A percentile compares a stretch with the other conserved stretches of the same genome.
Evolutionary conservation across 2,888 invertebrate genomes (phyloP).

Genomic region (Steinernema hermaphroditum): DNA sequence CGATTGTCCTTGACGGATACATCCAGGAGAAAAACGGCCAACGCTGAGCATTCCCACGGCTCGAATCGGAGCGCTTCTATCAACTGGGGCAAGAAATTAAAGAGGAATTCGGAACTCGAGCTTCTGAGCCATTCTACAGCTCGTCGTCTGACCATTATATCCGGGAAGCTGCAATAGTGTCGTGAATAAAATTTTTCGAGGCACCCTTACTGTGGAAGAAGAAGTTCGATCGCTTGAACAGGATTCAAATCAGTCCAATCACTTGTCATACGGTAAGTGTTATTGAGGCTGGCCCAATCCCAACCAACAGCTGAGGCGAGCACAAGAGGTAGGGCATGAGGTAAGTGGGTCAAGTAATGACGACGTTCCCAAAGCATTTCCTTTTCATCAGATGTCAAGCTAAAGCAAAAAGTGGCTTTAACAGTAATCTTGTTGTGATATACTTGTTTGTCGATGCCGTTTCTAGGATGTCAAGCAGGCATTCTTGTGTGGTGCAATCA

Average conservation of each 20-base stretch:
- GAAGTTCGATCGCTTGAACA: conserved; percentile 84
- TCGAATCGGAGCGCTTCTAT: conserved; percentile 74
- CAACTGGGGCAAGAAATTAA: conserved; percentile 84
- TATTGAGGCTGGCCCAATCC: conserved; percentile 66
- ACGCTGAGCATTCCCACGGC: conserved; percentile 83
- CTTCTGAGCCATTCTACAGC: conserved; percentile 82
- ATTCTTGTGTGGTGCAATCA: background rate
- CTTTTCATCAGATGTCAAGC: conserved; percentile 67
- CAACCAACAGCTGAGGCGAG: conserved; percentile 52
- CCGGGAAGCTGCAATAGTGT: conserved; percentile 81
- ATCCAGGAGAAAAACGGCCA: conserved; percentile 81
- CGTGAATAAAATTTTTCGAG: too few species aligned
- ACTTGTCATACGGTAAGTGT: conserved; percentile 82
- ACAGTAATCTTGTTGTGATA: background rate
- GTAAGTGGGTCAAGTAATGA: conserved; percentile 65
- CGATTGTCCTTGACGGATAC: conserved; percentile 83
- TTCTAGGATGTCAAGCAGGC: conserved; percentile 2
- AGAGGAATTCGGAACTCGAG: conserved; percentile 72
- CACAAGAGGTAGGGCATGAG: conserved; percentile 67
- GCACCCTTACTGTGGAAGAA: conserved; percentile 80
- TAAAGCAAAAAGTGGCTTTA: conserved; percentile 40
- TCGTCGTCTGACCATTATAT: conserved; percentile 81
- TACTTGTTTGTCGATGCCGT: background rate
- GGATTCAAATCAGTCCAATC: conserved; percentile 81
- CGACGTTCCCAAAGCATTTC: conserved; percentile 69